These are phyloP conservation scores for Cerastoderma edule DNA, from an alignment of 2,888 invertebrate species.

Conservation along the genomic window DNA sequence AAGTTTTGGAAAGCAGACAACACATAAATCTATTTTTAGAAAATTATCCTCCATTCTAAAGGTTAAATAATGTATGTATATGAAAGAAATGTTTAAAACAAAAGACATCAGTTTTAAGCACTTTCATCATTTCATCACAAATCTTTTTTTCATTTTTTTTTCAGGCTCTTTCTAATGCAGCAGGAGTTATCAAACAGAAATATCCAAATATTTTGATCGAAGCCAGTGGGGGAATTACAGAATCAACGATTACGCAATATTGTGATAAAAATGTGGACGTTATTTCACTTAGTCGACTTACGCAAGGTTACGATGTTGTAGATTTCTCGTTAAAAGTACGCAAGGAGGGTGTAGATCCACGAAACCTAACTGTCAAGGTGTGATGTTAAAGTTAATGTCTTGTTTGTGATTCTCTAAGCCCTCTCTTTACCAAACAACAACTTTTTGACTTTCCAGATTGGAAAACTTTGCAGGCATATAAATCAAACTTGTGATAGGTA, in stretches of 20 bases:
- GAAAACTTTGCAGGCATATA: too few relatives aligned
- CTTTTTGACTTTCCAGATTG: too few relatives aligned
- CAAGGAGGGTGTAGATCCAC: constrained; percentile 77
- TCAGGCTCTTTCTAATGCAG: constrained; percentile 77
- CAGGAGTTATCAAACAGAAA: constrained; percentile 77
- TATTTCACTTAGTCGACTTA: constrained; percentile 83
- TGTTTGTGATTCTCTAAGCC: too few relatives aligned
- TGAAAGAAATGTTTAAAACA: too few relatives aligned
- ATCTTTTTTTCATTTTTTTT: constrained; percentile 36
- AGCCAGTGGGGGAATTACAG: constrained; percentile 84
- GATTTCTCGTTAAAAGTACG: constrained; percentile 84
- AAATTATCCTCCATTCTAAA: too few relatives aligned
- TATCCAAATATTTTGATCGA: constrained; percentile 82
- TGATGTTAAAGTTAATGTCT: too few relatives aligned
- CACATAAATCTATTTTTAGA: too few relatives aligned
- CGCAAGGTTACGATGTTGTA: constrained; percentile 83
- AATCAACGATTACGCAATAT: constrained; percentile 77
- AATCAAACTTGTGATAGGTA: too few relatives aligned
- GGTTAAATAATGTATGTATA: too few relatives aligned
- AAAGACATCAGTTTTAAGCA: neutral
- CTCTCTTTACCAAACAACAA: too few relatives aligned
- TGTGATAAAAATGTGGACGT: constrained; percentile 81
- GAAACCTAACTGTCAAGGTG: constrained; percentile 65
- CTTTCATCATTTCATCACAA: neutral
- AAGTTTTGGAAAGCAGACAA: too few relatives aligned